These are phyloP conservation scores for Acanthochromis polyacanthus DNA, from an alignment of 2,113 vertebrate genomes.

Conservation along the genomic window DNA sequence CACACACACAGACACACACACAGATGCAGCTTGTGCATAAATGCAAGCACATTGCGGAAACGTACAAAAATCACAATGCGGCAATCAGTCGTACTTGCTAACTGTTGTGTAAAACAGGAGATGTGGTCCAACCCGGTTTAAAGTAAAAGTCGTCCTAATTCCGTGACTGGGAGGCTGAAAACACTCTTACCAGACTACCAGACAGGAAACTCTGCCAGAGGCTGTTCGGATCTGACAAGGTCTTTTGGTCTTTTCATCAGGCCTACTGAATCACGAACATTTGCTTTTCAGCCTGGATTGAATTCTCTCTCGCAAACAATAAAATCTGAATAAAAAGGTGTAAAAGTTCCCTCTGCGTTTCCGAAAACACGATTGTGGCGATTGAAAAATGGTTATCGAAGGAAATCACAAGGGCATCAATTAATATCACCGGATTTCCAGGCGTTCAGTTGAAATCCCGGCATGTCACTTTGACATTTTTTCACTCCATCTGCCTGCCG, in stretches of 20 bases:
- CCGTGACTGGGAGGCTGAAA: constrained; percentile 67
- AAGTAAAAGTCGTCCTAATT: constrained; percentile 44
- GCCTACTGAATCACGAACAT: constrained; percentile 39
- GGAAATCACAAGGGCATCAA: constrained; percentile 44
- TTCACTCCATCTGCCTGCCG: constrained; percentile 30
- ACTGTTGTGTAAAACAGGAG: constrained; percentile 19
- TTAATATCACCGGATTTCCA: constrained; percentile 29
- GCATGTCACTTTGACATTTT: constrained; percentile 43
- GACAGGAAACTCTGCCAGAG: constrained; percentile 58
- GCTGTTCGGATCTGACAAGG: constrained; percentile 65
- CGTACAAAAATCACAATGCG: constrained; percentile 1
- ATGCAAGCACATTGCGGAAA: constrained; percentile 15
- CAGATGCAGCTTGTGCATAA: constrained; percentile 25
- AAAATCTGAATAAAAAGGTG: neutral
- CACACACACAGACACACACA: constrained; percentile 42
- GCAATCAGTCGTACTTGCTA: constrained; percentile 18
- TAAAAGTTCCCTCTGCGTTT: neutral
- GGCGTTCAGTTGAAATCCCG: constrained; percentile 18
- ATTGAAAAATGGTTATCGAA: constrained; percentile 36
- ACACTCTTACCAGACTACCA: constrained; percentile 49
- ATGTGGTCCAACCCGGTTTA: constrained; percentile 1
- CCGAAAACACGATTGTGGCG: neutral
- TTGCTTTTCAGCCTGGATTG: constrained; percentile 16
- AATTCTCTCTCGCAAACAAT: neutral
- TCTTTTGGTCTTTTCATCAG: constrained; percentile 48